phyloP scores from a whole-genome alignment of 2,797 vertebrate genomes.

The Falco biarmicus region DNA sequence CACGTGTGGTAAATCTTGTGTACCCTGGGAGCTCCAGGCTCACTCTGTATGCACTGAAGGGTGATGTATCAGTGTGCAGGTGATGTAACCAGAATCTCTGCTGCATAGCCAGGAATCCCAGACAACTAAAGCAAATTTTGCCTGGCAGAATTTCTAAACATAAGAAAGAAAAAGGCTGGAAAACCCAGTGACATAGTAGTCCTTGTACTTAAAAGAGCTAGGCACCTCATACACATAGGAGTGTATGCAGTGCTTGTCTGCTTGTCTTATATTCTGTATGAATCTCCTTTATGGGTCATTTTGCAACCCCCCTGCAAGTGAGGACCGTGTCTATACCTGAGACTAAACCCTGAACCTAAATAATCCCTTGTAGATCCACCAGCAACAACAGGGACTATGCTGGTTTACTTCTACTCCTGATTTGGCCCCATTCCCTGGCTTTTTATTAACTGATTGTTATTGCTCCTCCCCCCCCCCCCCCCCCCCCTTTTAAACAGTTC shows the following conservation, averaged over 20 bases:
- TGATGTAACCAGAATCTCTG: not conserved
- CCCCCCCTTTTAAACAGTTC: not conserved
- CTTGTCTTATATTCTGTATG: not conserved
- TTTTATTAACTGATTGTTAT: not conserved
- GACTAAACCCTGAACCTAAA: not conserved
- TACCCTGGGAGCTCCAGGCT: not conserved
- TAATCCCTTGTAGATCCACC: not conserved
- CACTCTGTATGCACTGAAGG: not conserved
- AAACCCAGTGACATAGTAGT: accelerated
- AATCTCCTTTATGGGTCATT: not conserved
- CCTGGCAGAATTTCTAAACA: not conserved
- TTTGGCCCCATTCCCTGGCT: not conserved
- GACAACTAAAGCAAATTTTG: not conserved
- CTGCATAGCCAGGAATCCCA: not conserved
- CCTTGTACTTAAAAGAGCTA: not conserved
- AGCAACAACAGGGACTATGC: not conserved
- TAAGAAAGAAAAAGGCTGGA: not conserved
- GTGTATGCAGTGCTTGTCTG: accelerated
- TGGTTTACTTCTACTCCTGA: not conserved
- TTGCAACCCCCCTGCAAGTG: not conserved
- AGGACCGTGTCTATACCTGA: not conserved
- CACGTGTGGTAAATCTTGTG: not conserved
- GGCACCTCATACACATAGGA: accelerated
- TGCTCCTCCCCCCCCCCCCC: too few species aligned
- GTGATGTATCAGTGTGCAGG: not conserved